phyloP scores from a whole-genome alignment of 2,113 vertebrate genomes.

The Myodes glareolus region DNA sequence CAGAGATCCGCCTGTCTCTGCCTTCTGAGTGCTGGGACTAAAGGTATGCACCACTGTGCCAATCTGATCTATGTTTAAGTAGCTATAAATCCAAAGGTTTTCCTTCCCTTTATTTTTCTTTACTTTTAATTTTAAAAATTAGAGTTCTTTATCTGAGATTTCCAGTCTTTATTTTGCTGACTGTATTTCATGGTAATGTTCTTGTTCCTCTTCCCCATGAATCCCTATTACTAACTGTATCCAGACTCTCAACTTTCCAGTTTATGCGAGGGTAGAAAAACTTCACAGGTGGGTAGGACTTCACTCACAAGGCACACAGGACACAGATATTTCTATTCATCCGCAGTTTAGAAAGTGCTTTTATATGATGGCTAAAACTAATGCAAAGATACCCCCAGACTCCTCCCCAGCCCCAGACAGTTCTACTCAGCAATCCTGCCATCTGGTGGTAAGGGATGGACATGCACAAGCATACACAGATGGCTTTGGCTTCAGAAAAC shows the following conservation, averaged over 20 bases:
- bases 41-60: background rate
- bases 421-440: constrained; percentile 60
- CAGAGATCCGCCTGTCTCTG: background rate
- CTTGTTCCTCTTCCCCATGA: constrained; percentile 23
- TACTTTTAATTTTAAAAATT: constrained; percentile 6
- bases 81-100: background rate
- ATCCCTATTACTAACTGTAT: background rate
- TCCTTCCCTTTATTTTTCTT: background rate
- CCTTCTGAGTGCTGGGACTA: background rate
- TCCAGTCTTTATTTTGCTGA: background rate
- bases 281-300: background rate
- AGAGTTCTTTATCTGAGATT: background rate
- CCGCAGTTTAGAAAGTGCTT: constrained; percentile 21
- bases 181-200: background rate
- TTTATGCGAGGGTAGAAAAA: constrained; percentile 15
- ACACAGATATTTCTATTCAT: background rate
- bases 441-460: constrained; percentile 55
- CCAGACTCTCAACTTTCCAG: background rate
- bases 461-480: background rate
- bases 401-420: background rate
- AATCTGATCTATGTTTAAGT: background rate
- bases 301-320: background rate
- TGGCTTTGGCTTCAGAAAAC: background rate
- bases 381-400: background rate
- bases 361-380: constrained; percentile 16